phyloP scores from a whole-genome alignment of 2,113 vertebrate genomes.

The Zapus hudsonius region DNA sequence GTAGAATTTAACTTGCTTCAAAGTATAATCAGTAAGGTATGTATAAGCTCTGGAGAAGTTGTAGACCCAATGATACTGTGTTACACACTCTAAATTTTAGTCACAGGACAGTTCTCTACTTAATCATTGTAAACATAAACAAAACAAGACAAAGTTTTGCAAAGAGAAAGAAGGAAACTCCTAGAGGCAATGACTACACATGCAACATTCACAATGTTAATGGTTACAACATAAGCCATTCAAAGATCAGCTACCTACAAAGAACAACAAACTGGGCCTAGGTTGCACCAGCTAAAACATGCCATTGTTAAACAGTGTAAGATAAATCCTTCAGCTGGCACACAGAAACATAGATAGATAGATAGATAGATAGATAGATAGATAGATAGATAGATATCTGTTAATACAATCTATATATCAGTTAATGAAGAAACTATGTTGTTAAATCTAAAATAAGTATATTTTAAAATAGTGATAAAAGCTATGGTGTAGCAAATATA shows the following conservation, averaged over 20 bases:
- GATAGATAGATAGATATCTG: too few relatives aligned
- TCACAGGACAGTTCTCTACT: background rate
- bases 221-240: background rate
- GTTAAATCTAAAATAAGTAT: background rate
- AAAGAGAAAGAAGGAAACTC: background rate
- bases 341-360: too few relatives aligned
- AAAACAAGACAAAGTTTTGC: background rate
- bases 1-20: background rate
- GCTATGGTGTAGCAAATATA: too few relatives aligned
- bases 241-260: background rate
- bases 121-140: background rate
- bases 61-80: too few relatives aligned
- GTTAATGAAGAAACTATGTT: background rate
- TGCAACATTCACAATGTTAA: background rate
- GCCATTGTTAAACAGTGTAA: too few relatives aligned
- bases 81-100: background rate
- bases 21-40: background rate
- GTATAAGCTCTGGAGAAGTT: background rate
- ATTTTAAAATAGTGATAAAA: background rate
- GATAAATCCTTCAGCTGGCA: too few relatives aligned
- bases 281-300: background rate
- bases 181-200: background rate
- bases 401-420: background rate
- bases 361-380: too few relatives aligned
- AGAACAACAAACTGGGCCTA: background rate